Conservation (phyloP, 2,113 vertebrate genomes). For the Sminthopsis crassicaudata region DNA sequence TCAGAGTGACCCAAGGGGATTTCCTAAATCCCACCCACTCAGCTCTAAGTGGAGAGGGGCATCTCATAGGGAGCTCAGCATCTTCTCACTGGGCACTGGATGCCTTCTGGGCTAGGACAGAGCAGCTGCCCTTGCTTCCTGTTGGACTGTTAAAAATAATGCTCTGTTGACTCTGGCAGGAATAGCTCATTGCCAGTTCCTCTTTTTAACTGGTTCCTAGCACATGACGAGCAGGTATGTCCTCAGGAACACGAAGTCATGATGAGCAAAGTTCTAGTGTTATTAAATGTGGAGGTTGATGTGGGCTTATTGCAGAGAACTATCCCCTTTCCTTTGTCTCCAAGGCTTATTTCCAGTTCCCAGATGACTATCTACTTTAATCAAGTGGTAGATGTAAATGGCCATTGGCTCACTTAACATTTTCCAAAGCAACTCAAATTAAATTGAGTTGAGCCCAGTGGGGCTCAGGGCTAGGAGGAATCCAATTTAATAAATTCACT, state of each 20-base stretch:
- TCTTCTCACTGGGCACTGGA: conserved; percentile 12
- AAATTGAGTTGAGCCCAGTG: background rate
- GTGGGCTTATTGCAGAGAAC: conserved; percentile 47
- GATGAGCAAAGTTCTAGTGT: conserved; percentile 78
- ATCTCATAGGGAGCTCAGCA: conserved; percentile 37
- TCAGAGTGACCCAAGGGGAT: conserved; percentile 9
- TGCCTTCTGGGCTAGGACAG: conserved; percentile 47
- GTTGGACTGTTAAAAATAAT: conserved; percentile 65
- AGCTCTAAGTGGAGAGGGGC: conserved; percentile 7
- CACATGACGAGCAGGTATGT: conserved; percentile 71
- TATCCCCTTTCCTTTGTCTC: conserved; percentile 54
- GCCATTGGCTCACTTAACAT: conserved; percentile 50
- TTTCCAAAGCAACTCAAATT: conserved; percentile 3
- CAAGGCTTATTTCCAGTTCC: conserved; percentile 54
- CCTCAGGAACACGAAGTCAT: conserved; percentile 69
- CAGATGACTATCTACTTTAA: conserved; percentile 61
- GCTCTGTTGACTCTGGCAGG: conserved; percentile 71
- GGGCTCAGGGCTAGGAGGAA: background rate
- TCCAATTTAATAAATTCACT: conserved; percentile 4
- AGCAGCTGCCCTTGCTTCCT: conserved; percentile 53
- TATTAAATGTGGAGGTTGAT: conserved; percentile 72
- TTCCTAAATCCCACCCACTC: conserved; percentile 14
- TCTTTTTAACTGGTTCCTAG: conserved; percentile 46
- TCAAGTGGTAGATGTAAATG: conserved; percentile 62
- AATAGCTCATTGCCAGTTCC: conserved; percentile 66